Evolutionary conservation across 2,888 invertebrate genomes (phyloP).

Genomic region (Cremastinae sp.): DNA sequence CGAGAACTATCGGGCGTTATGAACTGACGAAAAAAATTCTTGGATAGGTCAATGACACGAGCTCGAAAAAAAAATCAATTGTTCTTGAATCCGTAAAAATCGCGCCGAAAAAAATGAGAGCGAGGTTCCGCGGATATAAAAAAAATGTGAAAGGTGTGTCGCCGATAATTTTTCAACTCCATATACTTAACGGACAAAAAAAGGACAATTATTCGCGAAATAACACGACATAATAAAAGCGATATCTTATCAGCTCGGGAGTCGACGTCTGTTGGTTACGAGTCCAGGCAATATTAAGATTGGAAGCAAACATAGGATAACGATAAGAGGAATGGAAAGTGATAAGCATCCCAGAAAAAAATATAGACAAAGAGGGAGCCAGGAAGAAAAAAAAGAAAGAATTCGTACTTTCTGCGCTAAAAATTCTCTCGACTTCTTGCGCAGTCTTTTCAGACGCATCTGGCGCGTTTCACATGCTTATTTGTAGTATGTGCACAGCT

Average conservation of each 20-base stretch:
- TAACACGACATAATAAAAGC: slow-evolving; percentile 53
- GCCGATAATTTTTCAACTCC: slow-evolving; percentile 10
- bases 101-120: background rate
- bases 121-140: background rate
- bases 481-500: slow-evolving; percentile 33
- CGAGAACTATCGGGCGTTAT: background rate
- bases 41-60: background rate
- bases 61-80: background rate
- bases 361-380: slow-evolving; percentile 15
- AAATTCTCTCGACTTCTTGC: slow-evolving; percentile 11
- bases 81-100: too few relatives aligned
- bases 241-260: slow-evolving; percentile 68
- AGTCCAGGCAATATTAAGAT: slow-evolving; percentile 66
- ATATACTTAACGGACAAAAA: background rate
- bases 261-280: slow-evolving; percentile 43
- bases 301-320: slow-evolving; percentile 69
- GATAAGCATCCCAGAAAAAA: slow-evolving; percentile 41
- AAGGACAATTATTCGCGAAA: slow-evolving; percentile 49
- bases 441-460: slow-evolving; percentile 9
- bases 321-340: slow-evolving; percentile 43
- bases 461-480: slow-evolving; percentile 9
- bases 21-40: background rate
- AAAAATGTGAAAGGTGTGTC: slow-evolving; percentile 5
- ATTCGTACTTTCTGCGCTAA: slow-evolving; percentile 11
- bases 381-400: slow-evolving; percentile 6